These are phyloP conservation scores for Hyperoplus immaculatus DNA, from an alignment of 2,797 vertebrate species.

Conservation along the genomic window DNA sequence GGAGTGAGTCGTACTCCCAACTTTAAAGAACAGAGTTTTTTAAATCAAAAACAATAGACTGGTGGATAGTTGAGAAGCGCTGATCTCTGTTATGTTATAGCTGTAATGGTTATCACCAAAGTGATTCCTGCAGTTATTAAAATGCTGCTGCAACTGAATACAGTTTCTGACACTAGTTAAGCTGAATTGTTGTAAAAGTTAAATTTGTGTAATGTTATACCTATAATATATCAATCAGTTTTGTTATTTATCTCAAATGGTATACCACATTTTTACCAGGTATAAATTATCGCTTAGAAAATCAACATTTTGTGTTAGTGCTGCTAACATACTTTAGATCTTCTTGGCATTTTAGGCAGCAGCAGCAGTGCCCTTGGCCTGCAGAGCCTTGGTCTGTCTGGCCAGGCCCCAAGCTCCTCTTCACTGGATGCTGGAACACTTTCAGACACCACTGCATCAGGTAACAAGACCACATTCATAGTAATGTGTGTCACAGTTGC, in stretches of 20 bases:
- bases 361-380: constrained; percentile 98
- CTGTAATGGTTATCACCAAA: constrained; percentile 12
- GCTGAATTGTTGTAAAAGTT: background rate
- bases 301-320: background rate
- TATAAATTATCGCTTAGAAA: background rate
- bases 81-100: background rate
- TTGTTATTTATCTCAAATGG: background rate
- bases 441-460: constrained; percentile 99
- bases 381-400: constrained; percentile 97
- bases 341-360: constrained; percentile 87
- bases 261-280: background rate
- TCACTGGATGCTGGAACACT: constrained; percentile 98
- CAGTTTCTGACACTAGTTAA: constrained; percentile 1
- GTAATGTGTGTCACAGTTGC: background rate
- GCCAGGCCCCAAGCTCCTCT: constrained; percentile 98
- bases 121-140: constrained; percentile 18
- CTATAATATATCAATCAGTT: background rate
- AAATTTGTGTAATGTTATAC: background rate
- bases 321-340: constrained; percentile 15
- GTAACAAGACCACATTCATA: constrained; percentile 82
- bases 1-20: background rate
- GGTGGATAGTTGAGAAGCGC: background rate
- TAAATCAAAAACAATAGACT: background rate
- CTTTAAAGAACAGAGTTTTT: background rate
- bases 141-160: constrained; percentile 7